Base-by-base conservation (phyloP, 2,888 invertebrate species). In the Eupithecia dodoneata region DNA sequence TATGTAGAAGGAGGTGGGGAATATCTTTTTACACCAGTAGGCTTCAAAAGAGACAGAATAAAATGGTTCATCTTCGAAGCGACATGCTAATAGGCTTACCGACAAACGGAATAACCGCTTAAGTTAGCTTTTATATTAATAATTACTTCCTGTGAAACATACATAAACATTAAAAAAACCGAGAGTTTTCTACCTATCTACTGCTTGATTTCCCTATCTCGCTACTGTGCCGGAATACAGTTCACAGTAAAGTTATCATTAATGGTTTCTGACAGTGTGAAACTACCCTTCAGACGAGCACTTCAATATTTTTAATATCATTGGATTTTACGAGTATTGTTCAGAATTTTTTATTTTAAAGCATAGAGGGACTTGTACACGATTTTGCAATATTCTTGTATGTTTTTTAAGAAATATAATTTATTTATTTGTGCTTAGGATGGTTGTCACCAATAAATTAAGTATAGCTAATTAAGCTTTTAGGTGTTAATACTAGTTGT, bases 191-290 rank as follows among this genome's bases (percentile, higher is more conserved):
- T 66, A 41, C n/a, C 74, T 66, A 41, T 10, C 74, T 66, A 59
- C 72, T 69, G 72, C 12, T 30, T 70, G 52, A 30, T 13, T 30
- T 30, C 30, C 6, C 6, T n/a, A n/a, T 71, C 18, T 70, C n/a
- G 13, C 30, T 41, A 70, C 70, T 79, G 76, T 73, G 81, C 78
- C 82, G 80, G 84, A 87, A 89, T 87, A 86, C 88, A 86, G 73
- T 86, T 86, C 83, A 82, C 83, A 88, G 87, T 59, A 59, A 59
- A 59, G 18, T 89, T 89, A 88, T 88, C 88, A 91, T 92, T 92
- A 69, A 92, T 91, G 85, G 85, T 84, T 90, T 91, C 89, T 91
- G 93, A 92, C 92, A 92, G 87, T 82, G 83, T 83, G 83, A 85
- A 83, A 85, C 83, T 85, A 81, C 84, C 86, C 83, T 86, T 85